A percentile compares a stretch with the other conserved stretches of the same genome.
phyloP scores from a whole-genome alignment of 2,797 vertebrate genomes.

The Sylvilagus floridanus region DNA sequence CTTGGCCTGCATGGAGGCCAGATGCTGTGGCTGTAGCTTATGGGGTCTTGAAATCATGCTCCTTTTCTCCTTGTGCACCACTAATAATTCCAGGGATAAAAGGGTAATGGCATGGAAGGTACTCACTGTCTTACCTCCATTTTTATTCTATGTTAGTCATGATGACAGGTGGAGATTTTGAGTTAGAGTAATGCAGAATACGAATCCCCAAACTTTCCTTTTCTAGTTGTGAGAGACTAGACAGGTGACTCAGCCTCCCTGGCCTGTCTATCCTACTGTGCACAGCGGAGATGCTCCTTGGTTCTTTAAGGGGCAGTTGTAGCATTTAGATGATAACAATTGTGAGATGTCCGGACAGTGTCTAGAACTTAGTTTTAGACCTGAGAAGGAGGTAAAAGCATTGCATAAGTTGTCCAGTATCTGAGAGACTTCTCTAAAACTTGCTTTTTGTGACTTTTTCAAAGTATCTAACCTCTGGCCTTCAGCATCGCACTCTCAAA shows the following conservation, averaged over 20 bases:
- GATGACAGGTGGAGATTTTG: neutral
- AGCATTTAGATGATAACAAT: neutral
- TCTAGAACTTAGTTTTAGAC: neutral
- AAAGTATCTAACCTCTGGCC: neutral
- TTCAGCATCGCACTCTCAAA: slow-evolving; percentile 18
- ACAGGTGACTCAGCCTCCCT: neutral
- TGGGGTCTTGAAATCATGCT: neutral
- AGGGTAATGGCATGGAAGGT: neutral
- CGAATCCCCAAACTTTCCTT: neutral
- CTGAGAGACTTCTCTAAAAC: neutral
- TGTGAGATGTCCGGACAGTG: neutral
- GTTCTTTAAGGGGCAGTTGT: neutral
- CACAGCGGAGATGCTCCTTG: neutral
- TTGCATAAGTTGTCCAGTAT: neutral
- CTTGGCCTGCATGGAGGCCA: neutral
- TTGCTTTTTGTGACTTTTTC: neutral
- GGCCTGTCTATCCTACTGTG: neutral
- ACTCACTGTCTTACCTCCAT: neutral
- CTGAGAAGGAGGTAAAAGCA: neutral
- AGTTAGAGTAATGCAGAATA: neutral
- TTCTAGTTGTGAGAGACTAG: neutral
- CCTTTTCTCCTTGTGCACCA: neutral
- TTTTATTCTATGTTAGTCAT: neutral
- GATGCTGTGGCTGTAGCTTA: neutral
- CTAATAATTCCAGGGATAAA: neutral